Evolutionary conservation across 2,113 vertebrate genomes (phyloP), one percentile per base, ranked within the genome.

Genomic region (Tautogolabrus adspersus): DNA sequence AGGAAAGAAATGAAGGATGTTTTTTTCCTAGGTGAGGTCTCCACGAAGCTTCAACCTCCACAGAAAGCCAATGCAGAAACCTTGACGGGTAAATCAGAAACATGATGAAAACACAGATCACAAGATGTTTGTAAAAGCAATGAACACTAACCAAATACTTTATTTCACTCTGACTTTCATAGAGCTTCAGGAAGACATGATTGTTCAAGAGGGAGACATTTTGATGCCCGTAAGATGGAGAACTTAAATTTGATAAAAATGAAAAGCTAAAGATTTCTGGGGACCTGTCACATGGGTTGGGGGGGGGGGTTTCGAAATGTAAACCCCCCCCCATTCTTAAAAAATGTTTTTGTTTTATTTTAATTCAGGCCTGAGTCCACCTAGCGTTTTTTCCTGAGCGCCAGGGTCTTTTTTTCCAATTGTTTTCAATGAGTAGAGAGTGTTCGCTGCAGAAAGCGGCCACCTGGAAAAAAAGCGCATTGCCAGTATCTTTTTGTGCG

Each of bases 131-230:
- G 40, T 42, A 19, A 49, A 52, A 10, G 49, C 18, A 8, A 9
- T 52, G 19, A 8, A 52, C 19, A 10, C 3, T 4, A 19, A 13
- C 19, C 8, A 19, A n/a, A n/a, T 18, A 6, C 15, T 21, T n/a
- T 21, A 3, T n/a, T 21, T 9, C 21, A 52, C 49, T 8, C 18
- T 51, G 47, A 51, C 12, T 46, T 40, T 40, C 3, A 0, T 3
- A 89, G 89, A 77, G 8, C 30, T 86, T 21, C 1, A 66, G 5
- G 10, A 21, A 0, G 18, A 71, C 8, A 0, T 10, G 8, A 0
- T 0, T 0, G 23, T 72, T 1, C 11, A 46, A 0, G 89, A 90
- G 40, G 89, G 89, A 55, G 89, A 90, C 63, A 78, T 90, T 18
- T 12, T 90, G 44, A 34, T 78, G 0, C 18, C 6, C 22, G 89